phyloP scores from a whole-genome alignment of 1,140 invertebrate species.

The Tenebrio molitor region DNA sequence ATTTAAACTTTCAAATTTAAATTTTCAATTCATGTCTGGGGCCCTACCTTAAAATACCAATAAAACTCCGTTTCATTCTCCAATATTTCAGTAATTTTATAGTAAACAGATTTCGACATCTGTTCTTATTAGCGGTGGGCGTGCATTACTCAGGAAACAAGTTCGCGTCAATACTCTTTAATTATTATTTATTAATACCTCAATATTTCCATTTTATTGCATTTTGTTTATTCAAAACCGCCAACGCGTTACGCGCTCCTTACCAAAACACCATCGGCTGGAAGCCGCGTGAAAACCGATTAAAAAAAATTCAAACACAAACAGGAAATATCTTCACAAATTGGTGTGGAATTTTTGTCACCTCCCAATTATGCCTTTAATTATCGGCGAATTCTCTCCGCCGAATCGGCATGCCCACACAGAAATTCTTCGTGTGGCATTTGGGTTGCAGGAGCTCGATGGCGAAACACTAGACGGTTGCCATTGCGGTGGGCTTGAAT shows the following conservation, averaged over 20 bases:
- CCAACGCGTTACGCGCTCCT: too few species aligned
- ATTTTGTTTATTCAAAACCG: constrained; percentile 1
- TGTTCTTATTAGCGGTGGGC: constrained; percentile 28
- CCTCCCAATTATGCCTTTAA: constrained; percentile 24
- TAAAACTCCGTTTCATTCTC: constrained; percentile 20
- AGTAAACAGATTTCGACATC: constrained; percentile 28
- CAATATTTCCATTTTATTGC: background rate
- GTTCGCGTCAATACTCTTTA: constrained; percentile 24
- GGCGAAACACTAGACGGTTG: background rate
- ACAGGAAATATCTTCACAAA: background rate
- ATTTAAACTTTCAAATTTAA: constrained; percentile 5
- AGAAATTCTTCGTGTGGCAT: constrained; percentile 22
- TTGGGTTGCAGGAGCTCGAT: background rate
- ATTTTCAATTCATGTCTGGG: constrained; percentile 13
- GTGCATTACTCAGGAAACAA: constrained; percentile 12
- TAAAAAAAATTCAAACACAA: too few species aligned
- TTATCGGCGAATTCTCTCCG: constrained; percentile 17
- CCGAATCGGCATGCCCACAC: constrained; percentile 21
- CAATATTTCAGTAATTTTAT: constrained; percentile 23
- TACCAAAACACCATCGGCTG: too few species aligned
- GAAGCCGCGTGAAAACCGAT: too few species aligned
- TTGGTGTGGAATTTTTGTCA: constrained; percentile 5
- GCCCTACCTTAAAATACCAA: constrained; percentile 28
- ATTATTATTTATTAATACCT: constrained; percentile 33
- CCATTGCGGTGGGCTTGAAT: background rate